These are phyloP conservation scores for Epistrophe eligans DNA, from an alignment of 2,888 invertebrate species.

Conservation along the genomic window DNA sequence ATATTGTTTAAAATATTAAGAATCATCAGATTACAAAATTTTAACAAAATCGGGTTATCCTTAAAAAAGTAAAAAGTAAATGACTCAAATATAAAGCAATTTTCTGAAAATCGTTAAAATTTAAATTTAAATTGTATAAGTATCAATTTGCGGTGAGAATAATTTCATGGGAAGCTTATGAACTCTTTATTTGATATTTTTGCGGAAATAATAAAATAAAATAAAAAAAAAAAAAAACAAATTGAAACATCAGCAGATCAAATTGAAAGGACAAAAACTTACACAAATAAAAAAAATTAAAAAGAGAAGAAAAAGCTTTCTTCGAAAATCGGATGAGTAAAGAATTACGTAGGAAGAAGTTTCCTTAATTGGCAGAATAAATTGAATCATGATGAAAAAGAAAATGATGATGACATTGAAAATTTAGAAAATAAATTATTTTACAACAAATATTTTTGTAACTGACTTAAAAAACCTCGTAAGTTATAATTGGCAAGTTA, in stretches of 20 bases:
- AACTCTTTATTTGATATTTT: background rate
- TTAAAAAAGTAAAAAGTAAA: too few species aligned
- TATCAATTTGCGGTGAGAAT: background rate
- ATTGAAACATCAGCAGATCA: background rate
- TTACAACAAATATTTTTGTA: background rate
- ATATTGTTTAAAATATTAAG: too few species aligned
- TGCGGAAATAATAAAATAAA: background rate
- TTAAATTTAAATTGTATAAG: too few species aligned
- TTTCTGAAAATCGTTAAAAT: too few species aligned
- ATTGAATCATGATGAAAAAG: background rate
- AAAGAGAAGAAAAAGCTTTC: background rate
- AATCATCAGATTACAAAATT: too few species aligned
- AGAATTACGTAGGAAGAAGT: constrained; percentile 11
- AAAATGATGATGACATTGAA: background rate
- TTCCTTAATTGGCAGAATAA: constrained; percentile 24
- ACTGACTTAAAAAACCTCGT: background rate
- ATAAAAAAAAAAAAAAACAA: too few species aligned
- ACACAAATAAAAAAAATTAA: background rate
- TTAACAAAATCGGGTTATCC: too few species aligned
- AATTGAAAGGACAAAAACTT: background rate
- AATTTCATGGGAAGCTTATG: background rate
- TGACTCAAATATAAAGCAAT: too few species aligned
- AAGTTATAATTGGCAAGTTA: background rate
- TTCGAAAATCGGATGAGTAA: background rate
- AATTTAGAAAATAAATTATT: background rate